Percentiles rank a stretch among this genome's conserved stretches.
Evolutionary conservation across 2,888 invertebrate genomes (phyloP).

Genomic region (Oxycera nigricornis): DNA sequence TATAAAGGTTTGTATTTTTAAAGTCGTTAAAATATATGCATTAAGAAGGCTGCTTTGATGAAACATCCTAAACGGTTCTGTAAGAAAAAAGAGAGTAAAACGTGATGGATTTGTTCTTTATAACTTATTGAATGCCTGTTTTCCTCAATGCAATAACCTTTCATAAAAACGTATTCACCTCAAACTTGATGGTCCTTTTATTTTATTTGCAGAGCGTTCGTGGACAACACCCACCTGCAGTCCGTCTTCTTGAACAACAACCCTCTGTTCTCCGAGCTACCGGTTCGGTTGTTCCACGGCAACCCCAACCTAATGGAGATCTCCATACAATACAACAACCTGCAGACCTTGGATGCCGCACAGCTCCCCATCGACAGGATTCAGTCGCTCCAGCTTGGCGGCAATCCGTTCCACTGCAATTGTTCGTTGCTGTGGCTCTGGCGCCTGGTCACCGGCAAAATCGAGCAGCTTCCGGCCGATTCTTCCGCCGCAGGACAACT

Average conservation of each 20-base stretch:
- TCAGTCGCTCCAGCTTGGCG: slow-evolving; percentile 75
- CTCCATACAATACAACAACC: slow-evolving; percentile 77
- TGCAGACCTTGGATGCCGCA: slow-evolving; percentile 78
- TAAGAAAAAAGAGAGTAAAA: too few species aligned
- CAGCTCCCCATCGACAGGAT: slow-evolving; percentile 84
- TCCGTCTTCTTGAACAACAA: slow-evolving; percentile 81
- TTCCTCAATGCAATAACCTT: too few species aligned
- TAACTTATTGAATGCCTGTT: too few species aligned
- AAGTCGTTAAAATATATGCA: too few species aligned
- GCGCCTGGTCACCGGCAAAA: slow-evolving; percentile 67
- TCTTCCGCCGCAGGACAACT: slow-evolving; percentile 10
- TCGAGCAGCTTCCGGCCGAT: slow-evolving; percentile 51
- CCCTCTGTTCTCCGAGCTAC: slow-evolving; percentile 73
- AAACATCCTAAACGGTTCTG: too few species aligned
- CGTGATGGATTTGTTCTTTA: too few species aligned
- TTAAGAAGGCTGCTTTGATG: too few species aligned
- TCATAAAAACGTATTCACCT: too few species aligned
- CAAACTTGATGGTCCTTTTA: too few species aligned
- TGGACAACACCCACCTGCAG: slow-evolving; percentile 84
- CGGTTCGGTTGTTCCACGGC: slow-evolving; percentile 83
- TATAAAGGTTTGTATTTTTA: too few species aligned
- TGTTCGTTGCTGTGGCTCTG: slow-evolving; percentile 88
- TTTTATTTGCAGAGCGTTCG: slow-evolving; percentile 71
- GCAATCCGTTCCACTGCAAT: slow-evolving; percentile 86
- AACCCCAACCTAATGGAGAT: slow-evolving; percentile 80